phyloP scores from a whole-genome alignment of 2,888 invertebrate species.

The Nasonia oneida region DNA sequence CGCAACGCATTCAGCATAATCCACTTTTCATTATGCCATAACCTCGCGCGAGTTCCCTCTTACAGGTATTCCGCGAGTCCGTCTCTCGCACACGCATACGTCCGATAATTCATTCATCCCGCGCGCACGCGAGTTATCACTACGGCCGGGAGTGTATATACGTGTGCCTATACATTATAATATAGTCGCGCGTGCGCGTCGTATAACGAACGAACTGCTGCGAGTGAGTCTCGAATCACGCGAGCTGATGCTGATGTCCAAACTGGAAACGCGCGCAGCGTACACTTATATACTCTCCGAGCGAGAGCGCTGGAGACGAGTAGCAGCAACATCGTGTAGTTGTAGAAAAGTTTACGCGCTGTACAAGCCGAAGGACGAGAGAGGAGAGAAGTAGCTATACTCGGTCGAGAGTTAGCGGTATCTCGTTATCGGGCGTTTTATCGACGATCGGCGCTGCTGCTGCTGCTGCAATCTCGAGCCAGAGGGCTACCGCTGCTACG shows the following conservation, averaged over 20 bases:
- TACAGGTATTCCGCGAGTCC: background rate
- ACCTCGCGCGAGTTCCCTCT: background rate
- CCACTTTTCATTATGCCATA: conserved; percentile 24
- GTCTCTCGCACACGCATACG: background rate
- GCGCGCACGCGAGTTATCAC: background rate
- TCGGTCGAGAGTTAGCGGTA: conserved; percentile 41
- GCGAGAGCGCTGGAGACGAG: background rate
- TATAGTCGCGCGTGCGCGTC: background rate
- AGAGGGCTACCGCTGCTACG: conserved; percentile 9
- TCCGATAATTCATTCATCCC: conserved; percentile 19
- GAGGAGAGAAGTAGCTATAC: background rate
- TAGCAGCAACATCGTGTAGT: background rate
- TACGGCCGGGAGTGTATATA: background rate
- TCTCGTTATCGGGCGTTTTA: conserved; percentile 48
- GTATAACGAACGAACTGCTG: background rate
- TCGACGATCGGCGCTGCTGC: conserved; percentile 15
- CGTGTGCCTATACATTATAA: background rate
- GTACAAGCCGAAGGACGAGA: conserved; percentile 4
- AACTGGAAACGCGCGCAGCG: background rate
- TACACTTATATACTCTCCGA: background rate
- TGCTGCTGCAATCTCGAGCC: conserved; percentile 7
- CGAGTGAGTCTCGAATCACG: background rate
- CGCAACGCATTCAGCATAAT: conserved; percentile 17
- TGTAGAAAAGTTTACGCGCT: background rate
- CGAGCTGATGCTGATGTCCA: background rate